Conservation (phyloP, 2,113 vertebrate genomes). For the Tragelaphus buxtoni region DNA sequence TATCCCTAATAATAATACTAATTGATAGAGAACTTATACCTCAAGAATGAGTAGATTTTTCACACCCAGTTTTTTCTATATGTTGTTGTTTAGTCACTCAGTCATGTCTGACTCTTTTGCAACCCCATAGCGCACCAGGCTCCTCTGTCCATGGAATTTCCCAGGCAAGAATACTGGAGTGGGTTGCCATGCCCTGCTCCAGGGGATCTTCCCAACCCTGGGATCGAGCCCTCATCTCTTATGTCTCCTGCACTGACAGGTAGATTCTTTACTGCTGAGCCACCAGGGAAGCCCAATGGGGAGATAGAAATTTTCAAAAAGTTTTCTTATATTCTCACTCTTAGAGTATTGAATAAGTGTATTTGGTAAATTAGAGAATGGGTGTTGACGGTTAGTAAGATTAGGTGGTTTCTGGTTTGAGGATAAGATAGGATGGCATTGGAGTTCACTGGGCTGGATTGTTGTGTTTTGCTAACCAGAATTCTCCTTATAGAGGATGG, state of each 20-base stretch:
- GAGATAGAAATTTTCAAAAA: not conserved
- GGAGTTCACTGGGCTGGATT: not conserved
- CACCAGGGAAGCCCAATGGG: not conserved
- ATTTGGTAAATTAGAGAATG: not conserved
- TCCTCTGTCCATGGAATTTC: not conserved
- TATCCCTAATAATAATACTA: not conserved
- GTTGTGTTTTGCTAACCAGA: not conserved
- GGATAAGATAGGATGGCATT: not conserved
- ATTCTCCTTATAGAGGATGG: slow-evolving; percentile 82
- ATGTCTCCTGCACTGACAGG: not conserved
- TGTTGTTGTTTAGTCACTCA: not conserved
- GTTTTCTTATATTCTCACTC: not conserved
- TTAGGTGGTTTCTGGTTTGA: not conserved
- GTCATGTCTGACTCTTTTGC: not conserved
- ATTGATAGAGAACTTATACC: not conserved
- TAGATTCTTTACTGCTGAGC: not conserved
- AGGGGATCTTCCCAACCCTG: not conserved
- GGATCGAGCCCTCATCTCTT: not conserved
- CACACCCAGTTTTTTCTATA: not conserved
- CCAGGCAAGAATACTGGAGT: not conserved
- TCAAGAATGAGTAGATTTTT: not conserved
- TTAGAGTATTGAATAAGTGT: not conserved
- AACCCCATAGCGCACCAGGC: not conserved
- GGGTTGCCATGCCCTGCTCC: not conserved
- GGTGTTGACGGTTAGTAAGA: not conserved